Base-by-base conservation (phyloP, 2,797 vertebrate genomes). In the Australoheros facetus region DNA sequence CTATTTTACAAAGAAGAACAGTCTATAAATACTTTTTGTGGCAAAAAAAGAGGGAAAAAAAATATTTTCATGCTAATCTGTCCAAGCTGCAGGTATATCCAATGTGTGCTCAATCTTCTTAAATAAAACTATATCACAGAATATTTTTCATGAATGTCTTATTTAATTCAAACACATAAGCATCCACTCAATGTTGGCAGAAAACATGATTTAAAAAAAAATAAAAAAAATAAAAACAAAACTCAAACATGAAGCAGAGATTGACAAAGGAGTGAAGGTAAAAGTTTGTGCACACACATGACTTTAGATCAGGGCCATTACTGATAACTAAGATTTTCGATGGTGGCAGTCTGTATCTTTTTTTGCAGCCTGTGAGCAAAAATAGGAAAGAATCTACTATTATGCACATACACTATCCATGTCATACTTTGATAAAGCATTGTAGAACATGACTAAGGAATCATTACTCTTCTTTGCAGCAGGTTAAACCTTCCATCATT, bases 81-180 rank as follows among this genome's bases (percentile, higher is more conserved):
- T 83, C 71, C 56, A 51, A 84, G 75, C 55, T 75, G 58, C 51
- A 80, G 73, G 58, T 78, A 53, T 69, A 71, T 78, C 42, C 30
- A 62, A 64, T 82, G 77, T 89, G 81, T 90, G 83, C 79, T 91
- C 60, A 28, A 77, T 89, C 64, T 86, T 89, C 74, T 79, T 78
- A 37, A 92, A 89, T 92, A 92, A 92, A 91, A 89, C 13, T 82
- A 34, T 89, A 32, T 88, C 73, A 88, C 75, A 88, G 77, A 89
- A 82, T 48, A 60, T 87, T 9, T 32, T 73, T 57, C 77, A 64
- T 60, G 66, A 80, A 89, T 91, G 88, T 84, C 80, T 91, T 51
- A 79, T 88, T 91, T 83, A 37, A 60, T 69, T 17, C n/a, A 62
- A 77, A 21, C 11, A 57, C n/a, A 57, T 42, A 30, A n/a, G 62